Conservation (phyloP, 2,113 vertebrate genomes). For the Mormoops blainvillei region DNA sequence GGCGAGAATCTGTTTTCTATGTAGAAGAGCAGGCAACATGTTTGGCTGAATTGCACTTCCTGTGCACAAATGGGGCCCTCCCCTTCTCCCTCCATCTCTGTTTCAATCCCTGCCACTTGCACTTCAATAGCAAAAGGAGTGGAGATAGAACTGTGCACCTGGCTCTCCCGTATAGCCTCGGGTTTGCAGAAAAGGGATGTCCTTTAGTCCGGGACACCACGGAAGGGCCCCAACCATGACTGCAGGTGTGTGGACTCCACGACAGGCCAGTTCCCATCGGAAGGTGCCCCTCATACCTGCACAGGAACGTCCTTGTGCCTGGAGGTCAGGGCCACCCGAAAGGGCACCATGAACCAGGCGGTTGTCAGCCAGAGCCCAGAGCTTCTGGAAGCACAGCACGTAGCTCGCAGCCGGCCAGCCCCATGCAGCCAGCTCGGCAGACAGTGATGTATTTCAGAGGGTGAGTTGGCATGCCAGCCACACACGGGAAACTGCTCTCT, state of each 20-base stretch:
- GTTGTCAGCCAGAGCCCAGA: background rate
- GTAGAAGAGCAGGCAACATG: background rate
- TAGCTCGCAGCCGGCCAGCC: background rate
- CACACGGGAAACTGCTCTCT: background rate
- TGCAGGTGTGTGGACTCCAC: no score
- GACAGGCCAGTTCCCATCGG: background rate
- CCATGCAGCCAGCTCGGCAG: background rate
- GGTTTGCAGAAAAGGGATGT: fast-evolving
- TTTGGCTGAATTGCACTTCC: background rate
- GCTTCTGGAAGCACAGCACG: background rate
- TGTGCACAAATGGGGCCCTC: background rate
- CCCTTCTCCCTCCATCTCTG: background rate
- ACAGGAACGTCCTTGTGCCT: background rate
- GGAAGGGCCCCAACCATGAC: background rate
- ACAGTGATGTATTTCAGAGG: background rate
- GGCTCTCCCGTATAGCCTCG: background rate
- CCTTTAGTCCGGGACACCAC: no score
- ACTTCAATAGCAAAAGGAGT: background rate
- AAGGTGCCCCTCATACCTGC: background rate
- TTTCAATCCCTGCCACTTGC: background rate
- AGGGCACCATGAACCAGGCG: background rate
- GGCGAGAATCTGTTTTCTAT: background rate
- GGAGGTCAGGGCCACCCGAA: background rate
- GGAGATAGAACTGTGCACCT: no score
- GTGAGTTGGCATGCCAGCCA: background rate